These are phyloP conservation scores for Strix uralensis DNA, from an alignment of 2,113 vertebrate genomes.

Conservation along the genomic window DNA sequence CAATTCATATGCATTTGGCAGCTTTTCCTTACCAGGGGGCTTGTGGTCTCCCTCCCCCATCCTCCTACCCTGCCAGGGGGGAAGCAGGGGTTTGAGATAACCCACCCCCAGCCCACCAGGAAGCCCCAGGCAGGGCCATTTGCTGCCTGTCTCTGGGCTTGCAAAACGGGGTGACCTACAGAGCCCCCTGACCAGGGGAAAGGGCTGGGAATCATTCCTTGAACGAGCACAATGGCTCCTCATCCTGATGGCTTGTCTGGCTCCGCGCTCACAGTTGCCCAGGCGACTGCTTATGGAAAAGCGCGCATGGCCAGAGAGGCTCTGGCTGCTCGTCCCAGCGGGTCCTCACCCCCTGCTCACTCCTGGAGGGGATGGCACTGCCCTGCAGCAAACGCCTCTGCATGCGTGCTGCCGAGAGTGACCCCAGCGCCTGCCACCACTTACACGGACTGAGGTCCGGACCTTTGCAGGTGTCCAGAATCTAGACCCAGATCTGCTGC, in stretches of 20 bases:
- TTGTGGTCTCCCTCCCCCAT: background rate
- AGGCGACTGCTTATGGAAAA: slow-evolving; percentile 13
- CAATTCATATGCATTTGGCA: background rate
- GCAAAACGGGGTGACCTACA: background rate
- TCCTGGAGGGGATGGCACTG: background rate
- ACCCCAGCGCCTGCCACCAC: fast-evolving
- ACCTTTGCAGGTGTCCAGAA: background rate
- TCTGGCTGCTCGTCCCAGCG: background rate
- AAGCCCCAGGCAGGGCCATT: background rate
- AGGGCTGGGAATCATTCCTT: background rate
- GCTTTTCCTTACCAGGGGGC: background rate
- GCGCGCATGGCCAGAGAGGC: background rate
- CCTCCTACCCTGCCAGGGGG: background rate
- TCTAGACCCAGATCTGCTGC: background rate
- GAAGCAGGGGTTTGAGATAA: background rate
- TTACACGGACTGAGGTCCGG: background rate
- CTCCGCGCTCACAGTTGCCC: background rate
- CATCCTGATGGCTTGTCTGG: background rate
- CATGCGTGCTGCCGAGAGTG: fast-evolving
- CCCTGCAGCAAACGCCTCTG: background rate
- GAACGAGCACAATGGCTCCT: background rate
- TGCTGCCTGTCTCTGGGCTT: background rate
- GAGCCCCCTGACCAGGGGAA: background rate
- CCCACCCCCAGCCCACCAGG: no score
- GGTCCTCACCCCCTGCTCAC: background rate